Percentiles rank a stretch among this genome's conserved stretches.
These are phyloP conservation scores for Cataglyphis albicans DNA, from an alignment of 2,888 invertebrate genomes.

Conservation along the genomic window DNA sequence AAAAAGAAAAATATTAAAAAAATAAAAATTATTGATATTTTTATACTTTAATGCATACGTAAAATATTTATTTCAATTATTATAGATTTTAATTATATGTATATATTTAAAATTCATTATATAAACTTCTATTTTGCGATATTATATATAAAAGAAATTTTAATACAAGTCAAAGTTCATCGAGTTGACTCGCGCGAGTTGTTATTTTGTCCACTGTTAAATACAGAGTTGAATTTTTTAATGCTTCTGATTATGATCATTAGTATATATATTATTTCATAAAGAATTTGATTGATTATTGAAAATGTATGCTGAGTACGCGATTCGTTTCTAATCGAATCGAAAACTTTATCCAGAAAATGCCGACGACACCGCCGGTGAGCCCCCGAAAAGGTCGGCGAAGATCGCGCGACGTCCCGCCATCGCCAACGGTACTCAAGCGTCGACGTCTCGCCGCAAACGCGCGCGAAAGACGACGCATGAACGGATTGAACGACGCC, in stretches of 20 bases:
- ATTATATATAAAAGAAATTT: not conserved
- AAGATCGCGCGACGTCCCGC: slow-evolving; percentile 85
- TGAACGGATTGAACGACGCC: slow-evolving; percentile 92
- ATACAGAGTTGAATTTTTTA: not conserved
- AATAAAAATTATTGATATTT: not conserved
- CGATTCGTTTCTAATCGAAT: not conserved
- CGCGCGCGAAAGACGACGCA: slow-evolving; percentile 91
- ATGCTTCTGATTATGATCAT: not conserved
- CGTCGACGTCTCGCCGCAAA: slow-evolving; percentile 91
- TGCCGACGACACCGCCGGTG: slow-evolving; percentile 77
- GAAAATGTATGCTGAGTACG: not conserved
- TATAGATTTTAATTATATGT: not conserved
- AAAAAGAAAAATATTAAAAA: not conserved
- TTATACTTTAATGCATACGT: too few relatives aligned
- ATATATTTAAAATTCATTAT: not conserved
- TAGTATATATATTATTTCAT: not conserved
- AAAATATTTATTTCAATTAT: too few relatives aligned
- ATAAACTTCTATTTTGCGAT: not conserved
- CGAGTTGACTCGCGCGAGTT: not conserved
- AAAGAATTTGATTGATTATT: not conserved
- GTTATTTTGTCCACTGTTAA: not conserved
- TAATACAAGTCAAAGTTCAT: not conserved
- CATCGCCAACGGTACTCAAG: slow-evolving; percentile 88
- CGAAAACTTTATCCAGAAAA: slow-evolving; percentile 65
- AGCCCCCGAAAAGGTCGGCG: slow-evolving; percentile 82